phyloP scores from a whole-genome alignment of 2,113 vertebrate genomes.

The Corydoras maculifer region DNA sequence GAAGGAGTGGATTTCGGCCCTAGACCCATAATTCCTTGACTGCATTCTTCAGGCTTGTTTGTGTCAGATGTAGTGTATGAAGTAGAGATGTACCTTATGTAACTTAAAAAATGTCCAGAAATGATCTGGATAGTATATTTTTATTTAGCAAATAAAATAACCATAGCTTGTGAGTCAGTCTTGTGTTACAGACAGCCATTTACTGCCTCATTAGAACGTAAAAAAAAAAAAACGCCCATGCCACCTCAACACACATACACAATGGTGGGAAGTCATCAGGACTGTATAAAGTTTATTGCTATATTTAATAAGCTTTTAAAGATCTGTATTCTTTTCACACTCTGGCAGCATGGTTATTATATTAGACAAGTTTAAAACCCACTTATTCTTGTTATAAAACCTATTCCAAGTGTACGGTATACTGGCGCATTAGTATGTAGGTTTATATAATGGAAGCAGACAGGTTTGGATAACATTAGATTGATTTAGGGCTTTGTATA shows the following conservation, averaged over 20 bases:
- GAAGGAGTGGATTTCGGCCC: slow-evolving; percentile 10
- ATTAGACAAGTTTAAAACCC: neutral
- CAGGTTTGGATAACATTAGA: neutral
- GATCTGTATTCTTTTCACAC: slow-evolving; percentile 3
- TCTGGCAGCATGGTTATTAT: slow-evolving; percentile 3
- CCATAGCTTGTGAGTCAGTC: slow-evolving; percentile 27
- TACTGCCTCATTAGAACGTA: slow-evolving; percentile 32
- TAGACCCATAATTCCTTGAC: slow-evolving; percentile 9
- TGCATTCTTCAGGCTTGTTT: neutral
- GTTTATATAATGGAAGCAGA: slow-evolving; percentile 2
- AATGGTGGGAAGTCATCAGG: slow-evolving; percentile 9
- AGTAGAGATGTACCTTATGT: slow-evolving; percentile 13
- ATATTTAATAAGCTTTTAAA: slow-evolving; percentile 12
- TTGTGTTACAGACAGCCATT: slow-evolving; percentile 23
- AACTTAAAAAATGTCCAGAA: slow-evolving; percentile 10
- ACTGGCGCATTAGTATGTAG: neutral
- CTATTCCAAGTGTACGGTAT: neutral
- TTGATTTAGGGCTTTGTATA: slow-evolving; percentile 13
- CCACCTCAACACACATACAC: slow-evolving; percentile 7
- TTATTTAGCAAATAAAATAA: slow-evolving; percentile 26
- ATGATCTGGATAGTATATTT: slow-evolving; percentile 25
- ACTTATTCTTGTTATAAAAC: neutral
- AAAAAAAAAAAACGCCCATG: slow-evolving; percentile 23
- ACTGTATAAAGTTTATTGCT: neutral
- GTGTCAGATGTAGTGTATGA: slow-evolving; percentile 1